Evolutionary conservation across 1,140 invertebrate genomes (phyloP), one percentile per base, ranked within the genome.

Genomic region (Dysdera silvatica): DNA sequence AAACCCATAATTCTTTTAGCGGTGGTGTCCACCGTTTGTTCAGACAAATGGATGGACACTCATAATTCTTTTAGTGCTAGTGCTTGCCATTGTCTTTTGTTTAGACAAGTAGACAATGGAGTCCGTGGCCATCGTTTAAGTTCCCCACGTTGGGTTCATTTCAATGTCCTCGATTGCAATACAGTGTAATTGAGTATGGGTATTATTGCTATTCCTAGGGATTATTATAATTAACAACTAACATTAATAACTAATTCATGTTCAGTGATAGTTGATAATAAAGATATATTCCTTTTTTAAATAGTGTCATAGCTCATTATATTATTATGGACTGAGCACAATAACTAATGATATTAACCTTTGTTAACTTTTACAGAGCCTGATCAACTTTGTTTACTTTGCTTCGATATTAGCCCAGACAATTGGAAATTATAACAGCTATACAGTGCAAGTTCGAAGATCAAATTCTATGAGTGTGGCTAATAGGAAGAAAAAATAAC

Each of bases 331-430:
- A 37, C n/a, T 37, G 35, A n/a, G 8, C 35, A n/a, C 7, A n/a
- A 37, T 28, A 53, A 53, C 18, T 53, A n/a, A 53, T 53, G 33
- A 10, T 35, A 33, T 8, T n/a, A 53, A 53, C n/a, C 7, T 47
- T 58, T 16, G 8, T 40, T 59, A 14, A 7, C 4, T 48, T 49
- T 66, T 61, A 47, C 52, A 68, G 63, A 61, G 40, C 26, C 18
- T 65, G 24, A 48, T 65, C 1, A 65, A 65, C 35, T 65, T 61
- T 55, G 63, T 65, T 3, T 65, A 61, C 43, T 68, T 68, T 58
- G 61, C 66, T 18, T 65, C 57, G 10, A 68, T 66, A 14, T 26
- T 65, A 24, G 57, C 63, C 12, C 62, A 68, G 18, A 65, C 57
- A 2, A 65, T 61, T 26, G 57, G 66, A 35, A 61, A 66, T 40